Evolutionary conservation across 1,140 invertebrate genomes (phyloP).

Genomic region (Drosophila nannoptera): DNA sequence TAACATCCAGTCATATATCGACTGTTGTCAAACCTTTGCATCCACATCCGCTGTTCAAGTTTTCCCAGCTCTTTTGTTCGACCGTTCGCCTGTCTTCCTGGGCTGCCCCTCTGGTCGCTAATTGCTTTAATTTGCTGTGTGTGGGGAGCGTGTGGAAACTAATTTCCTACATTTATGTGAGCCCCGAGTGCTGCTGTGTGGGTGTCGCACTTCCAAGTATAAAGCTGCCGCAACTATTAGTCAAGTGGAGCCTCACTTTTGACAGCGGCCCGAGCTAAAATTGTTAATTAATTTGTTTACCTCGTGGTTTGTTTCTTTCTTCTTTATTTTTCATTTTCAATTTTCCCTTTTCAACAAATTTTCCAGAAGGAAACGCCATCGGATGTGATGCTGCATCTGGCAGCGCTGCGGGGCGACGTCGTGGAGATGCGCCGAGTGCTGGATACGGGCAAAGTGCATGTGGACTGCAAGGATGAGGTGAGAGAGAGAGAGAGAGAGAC

Average conservation of each 20-base stretch:
- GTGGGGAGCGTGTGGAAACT: conserved; percentile 34
- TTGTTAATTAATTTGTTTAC: conserved; percentile 64
- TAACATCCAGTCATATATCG: conserved; percentile 19
- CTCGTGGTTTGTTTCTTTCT: conserved; percentile 2
- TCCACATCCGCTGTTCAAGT: conserved; percentile 50
- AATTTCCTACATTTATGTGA: conserved; percentile 40
- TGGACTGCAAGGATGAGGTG: conserved; percentile 95
- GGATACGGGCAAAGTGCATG: conserved; percentile 94
- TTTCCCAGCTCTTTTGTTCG: conserved; percentile 15
- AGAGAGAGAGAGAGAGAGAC: conserved; percentile 54
- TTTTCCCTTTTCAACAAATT: conserved; percentile 1
- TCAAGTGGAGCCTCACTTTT: conserved; percentile 44
- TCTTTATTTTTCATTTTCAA: background rate
- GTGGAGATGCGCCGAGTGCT: conserved; percentile 87
- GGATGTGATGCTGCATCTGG: conserved; percentile 93
- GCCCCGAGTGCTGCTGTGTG: conserved; percentile 25
- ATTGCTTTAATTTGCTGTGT: conserved; percentile 45
- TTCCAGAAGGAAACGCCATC: conserved; percentile 93
- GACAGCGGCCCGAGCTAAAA: conserved; percentile 44
- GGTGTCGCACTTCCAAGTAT: conserved; percentile 8
- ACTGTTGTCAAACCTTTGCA: conserved; percentile 35
- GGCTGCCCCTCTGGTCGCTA: conserved; percentile 27
- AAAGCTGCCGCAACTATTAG: conserved; percentile 22
- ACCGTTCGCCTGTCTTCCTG: background rate
- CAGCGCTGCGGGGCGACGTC: conserved; percentile 90